These are phyloP conservation scores for Cenopis cana DNA, from an alignment of 2,888 invertebrate species.

Conservation along the genomic window DNA sequence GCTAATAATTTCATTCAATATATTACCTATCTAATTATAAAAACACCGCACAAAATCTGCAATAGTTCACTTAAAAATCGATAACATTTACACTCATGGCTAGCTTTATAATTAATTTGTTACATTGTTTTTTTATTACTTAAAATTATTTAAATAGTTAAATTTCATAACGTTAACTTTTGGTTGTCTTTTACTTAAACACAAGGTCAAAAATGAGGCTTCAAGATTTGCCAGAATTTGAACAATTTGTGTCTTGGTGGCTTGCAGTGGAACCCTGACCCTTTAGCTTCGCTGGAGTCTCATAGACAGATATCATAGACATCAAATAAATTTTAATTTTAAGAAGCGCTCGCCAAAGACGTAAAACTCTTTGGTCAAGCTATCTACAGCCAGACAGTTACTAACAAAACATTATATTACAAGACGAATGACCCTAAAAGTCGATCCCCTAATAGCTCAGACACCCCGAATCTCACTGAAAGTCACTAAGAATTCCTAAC, in stretches of 20 bases:
- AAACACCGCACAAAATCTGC: constrained; percentile 85
- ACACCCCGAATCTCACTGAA: constrained; percentile 50
- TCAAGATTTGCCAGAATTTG: constrained; percentile 72
- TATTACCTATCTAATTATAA: constrained; percentile 86
- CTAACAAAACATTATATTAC: constrained; percentile 33
- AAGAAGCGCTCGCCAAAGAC: constrained; percentile 32
- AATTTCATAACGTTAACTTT: constrained; percentile 83
- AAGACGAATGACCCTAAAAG: constrained; percentile 35
- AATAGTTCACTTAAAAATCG: constrained; percentile 83
- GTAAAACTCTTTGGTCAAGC: constrained; percentile 16
- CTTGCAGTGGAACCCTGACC: constrained; percentile 42
- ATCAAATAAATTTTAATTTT: constrained; percentile 41
- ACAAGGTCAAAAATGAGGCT: constrained; percentile 78
- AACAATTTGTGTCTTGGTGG: constrained; percentile 68
- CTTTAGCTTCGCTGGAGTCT: constrained; percentile 7
- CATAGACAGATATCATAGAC: constrained; percentile 38
- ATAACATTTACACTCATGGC: constrained; percentile 85
- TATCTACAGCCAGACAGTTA: constrained; percentile 43
- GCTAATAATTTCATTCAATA: constrained; percentile 85
- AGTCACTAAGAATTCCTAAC: constrained; percentile 54
- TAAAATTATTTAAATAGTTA: constrained; percentile 83
- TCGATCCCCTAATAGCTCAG: constrained; percentile 14
- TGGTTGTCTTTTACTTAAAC: constrained; percentile 83
- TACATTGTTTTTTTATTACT: constrained; percentile 80
- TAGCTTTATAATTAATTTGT: constrained; percentile 85